Base-by-base conservation (phyloP, 2,888 invertebrate species). In the Eustalomyia histrio region DNA sequence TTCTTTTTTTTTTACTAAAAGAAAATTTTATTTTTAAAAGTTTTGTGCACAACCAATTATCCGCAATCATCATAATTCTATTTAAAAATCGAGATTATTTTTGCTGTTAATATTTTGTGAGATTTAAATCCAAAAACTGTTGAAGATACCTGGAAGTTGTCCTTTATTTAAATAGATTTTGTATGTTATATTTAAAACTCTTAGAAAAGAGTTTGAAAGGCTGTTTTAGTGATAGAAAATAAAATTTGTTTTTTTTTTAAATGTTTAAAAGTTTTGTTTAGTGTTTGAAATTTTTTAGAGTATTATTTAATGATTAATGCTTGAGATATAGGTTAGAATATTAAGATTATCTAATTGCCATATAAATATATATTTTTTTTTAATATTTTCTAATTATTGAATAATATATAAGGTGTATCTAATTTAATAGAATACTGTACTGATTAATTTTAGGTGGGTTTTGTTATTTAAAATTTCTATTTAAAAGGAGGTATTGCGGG, bases 1-100 rank as follows among this genome's bases (percentile, higher is more conserved):
- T 24, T 29, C 65, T 67, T 50, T 83, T 84, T 76, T 50, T 12
- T 17, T 69, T 65, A 64, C 60, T 68, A 79, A 78, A 68, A 75
- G 29, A 82, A 24, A 65, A 58, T 75, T 79, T 81, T 74, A 72
- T 55, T 68, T 61, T 61, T 52, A 74, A 74, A 57, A 71, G 60
- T 83, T 80, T 68, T 88, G 89, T 90, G 89, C 88, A 88, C 89
- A 89, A 90, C 89, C 89, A 89, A 89, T 89, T 89, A 90, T 89
- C 89, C 89, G 89, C 89, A 89, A 89, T 90, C 89, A 89, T 89
- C 89, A 89, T 90, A 85, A 87, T 86, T 84, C 83, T 84, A 63
- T n/a, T 85, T 89, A 89, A 89, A 90, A 89, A 89, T 90, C 87
- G 86, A 88, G 89, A 88, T 88, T 85, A 85, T 50, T 39, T n/a